Percentiles rank a stretch among this genome's conserved stretches.
Evolutionary conservation across 2,113 vertebrate species (phyloP).

Genomic region (Dipodomys ordii): DNA sequence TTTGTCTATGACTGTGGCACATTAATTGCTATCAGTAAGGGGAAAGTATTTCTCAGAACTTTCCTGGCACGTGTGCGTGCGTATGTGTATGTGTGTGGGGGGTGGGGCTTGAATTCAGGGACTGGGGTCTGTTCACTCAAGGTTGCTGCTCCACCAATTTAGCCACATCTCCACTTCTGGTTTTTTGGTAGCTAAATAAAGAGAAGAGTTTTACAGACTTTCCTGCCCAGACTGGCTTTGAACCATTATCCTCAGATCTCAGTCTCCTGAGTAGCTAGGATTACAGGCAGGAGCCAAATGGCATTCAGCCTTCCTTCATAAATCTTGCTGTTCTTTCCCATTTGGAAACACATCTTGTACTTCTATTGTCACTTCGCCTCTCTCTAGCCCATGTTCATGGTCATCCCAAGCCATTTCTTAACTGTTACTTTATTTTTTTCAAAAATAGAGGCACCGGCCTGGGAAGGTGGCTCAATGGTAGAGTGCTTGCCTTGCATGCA

Average conservation of each 20-base stretch:
- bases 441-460: neutral
- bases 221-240: too few relatives aligned
- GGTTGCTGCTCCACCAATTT: too few relatives aligned
- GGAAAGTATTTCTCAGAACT: conserved; percentile 76
- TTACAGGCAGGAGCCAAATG: too few relatives aligned
- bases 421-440: neutral
- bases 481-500: too few relatives aligned
- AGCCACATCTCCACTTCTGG: too few relatives aligned
- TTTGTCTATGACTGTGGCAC: conserved; percentile 80
- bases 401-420: neutral
- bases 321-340: neutral
- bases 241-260: too few relatives aligned
- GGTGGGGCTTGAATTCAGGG: too few relatives aligned
- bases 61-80: conserved; percentile 49
- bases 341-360: neutral
- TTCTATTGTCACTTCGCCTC: neutral
- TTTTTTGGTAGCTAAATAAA: too few relatives aligned
- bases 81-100: too few relatives aligned
- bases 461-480: too few relatives aligned
- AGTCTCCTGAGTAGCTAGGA: too few relatives aligned
- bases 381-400: neutral
- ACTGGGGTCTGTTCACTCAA: neutral
- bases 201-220: too few relatives aligned
- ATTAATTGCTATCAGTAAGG: conserved; percentile 83
- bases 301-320: neutral